A percentile compares a stretch with the other conserved stretches of the same genome.
phyloP scores from a whole-genome alignment of 2,888 invertebrate genomes.

The Adela reaumurella region DNA sequence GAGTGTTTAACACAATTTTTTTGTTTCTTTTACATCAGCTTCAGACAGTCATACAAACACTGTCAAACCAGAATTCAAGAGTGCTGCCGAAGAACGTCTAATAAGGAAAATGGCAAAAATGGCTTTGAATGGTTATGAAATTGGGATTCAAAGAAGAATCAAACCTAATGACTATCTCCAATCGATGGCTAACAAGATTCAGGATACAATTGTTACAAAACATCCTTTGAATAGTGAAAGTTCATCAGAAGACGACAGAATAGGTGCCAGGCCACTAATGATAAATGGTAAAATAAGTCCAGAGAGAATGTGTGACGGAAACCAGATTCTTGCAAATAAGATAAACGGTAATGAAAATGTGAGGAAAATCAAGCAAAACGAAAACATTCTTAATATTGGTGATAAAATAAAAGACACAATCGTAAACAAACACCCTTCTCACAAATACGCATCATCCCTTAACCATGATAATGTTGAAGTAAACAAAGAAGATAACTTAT shows the following conservation, averaged over 20 bases:
- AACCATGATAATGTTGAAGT: background rate
- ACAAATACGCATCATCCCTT: background rate
- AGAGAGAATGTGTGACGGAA: no score
- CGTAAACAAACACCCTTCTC: conserved; percentile 26
- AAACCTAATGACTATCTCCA: conserved; percentile 51
- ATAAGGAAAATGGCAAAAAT: conserved; percentile 52
- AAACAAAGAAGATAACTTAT: background rate
- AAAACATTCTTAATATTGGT: conserved; percentile 27
- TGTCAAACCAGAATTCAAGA: conserved; percentile 41
- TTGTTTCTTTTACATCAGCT: conserved; percentile 43
- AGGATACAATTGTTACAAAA: conserved; percentile 51
- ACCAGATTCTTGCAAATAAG: no score
- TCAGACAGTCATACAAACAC: conserved; percentile 26
- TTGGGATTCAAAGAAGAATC: conserved; percentile 51
- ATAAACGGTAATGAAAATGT: conserved; percentile 10
- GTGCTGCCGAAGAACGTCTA: conserved; percentile 47
- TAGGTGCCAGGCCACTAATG: conserved; percentile 28
- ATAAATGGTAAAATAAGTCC: conserved; percentile 26
- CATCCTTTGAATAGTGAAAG: conserved; percentile 44
- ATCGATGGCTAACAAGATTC: conserved; percentile 50
- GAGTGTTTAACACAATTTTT: conserved; percentile 8
- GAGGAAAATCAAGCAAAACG: conserved; percentile 22
- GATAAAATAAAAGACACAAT: conserved; percentile 37
- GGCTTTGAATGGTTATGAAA: conserved; percentile 51
- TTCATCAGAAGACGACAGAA: conserved; percentile 29